Evolutionary conservation across 2,113 vertebrate species (phyloP).

Genomic region (Dinomys branickii): DNA sequence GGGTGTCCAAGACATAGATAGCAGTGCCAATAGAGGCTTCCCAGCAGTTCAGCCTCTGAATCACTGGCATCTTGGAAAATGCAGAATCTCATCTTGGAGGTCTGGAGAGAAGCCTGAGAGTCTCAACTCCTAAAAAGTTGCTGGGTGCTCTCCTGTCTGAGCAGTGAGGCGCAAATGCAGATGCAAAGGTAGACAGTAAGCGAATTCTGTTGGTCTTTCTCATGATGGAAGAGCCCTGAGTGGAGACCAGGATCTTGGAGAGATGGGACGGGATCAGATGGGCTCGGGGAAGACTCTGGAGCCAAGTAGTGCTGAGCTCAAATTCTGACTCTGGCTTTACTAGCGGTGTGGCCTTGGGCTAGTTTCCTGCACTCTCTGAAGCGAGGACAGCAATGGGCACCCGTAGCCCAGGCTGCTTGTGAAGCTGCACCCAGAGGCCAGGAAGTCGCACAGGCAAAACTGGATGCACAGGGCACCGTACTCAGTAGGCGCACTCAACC

Average conservation of each 20-base stretch:
- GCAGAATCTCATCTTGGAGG: background rate
- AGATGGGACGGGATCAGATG: background rate
- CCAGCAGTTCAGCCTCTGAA: background rate
- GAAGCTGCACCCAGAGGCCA: background rate
- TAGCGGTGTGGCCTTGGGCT: background rate
- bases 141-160: background rate
- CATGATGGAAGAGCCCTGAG: background rate
- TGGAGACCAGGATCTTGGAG: background rate
- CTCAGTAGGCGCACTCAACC: background rate
- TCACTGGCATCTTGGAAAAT: background rate
- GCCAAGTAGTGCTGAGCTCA: background rate
- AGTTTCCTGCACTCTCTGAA: background rate
- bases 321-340: background rate
- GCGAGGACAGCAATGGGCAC: background rate
- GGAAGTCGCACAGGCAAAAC: background rate
- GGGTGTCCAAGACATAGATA: background rate
- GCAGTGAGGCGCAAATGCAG: background rate
- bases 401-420: background rate
- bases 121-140: background rate
- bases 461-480: background rate
- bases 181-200: background rate
- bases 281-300: background rate
- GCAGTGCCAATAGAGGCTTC: background rate
- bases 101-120: background rate
- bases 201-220: fast-evolving